phyloP scores from a whole-genome alignment of 1,140 invertebrate species.

The Eriocheir sinensis region DNA sequence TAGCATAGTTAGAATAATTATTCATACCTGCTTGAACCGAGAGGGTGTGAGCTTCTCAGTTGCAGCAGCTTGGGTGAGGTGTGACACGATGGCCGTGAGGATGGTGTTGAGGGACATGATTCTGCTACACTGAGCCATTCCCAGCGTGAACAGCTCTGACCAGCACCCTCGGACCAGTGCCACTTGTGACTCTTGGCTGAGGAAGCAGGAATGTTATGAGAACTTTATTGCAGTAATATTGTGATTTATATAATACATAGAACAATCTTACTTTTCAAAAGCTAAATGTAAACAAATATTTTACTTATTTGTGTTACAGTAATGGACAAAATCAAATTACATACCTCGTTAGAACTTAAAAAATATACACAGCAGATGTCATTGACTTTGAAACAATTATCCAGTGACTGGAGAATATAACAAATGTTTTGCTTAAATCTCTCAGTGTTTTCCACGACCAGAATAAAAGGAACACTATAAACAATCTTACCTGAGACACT shows the following conservation, averaged over 20 bases:
- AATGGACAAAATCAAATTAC: neutral
- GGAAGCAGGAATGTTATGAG: constrained; percentile 71
- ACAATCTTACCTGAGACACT: constrained; percentile 86
- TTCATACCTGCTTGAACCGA: constrained; percentile 87
- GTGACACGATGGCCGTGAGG: constrained; percentile 87
- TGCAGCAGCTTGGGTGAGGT: constrained; percentile 86
- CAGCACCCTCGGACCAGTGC: constrained; percentile 92
- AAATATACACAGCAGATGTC: neutral
- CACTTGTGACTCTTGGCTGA: constrained; percentile 92
- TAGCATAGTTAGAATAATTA: too few relatives aligned
- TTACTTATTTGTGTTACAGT: too few relatives aligned
- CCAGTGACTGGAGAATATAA: neutral
- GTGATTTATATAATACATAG: too few relatives aligned
- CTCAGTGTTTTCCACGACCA: neutral
- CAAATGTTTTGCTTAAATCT: neutral
- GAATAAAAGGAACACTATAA: constrained; percentile 1
- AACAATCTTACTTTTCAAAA: neutral
- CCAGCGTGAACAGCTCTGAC: constrained; percentile 96
- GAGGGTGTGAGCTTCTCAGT: constrained; percentile 88
- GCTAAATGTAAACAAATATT: neutral
- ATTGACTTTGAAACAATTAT: neutral
- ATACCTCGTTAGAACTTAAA: too few relatives aligned
- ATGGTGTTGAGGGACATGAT: constrained; percentile 91
- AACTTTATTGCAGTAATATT: too few relatives aligned
- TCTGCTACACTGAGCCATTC: constrained; percentile 93